These are phyloP conservation scores for Manis pentadactyla DNA, from an alignment of 2,797 vertebrate genomes.

Conservation along the genomic window DNA sequence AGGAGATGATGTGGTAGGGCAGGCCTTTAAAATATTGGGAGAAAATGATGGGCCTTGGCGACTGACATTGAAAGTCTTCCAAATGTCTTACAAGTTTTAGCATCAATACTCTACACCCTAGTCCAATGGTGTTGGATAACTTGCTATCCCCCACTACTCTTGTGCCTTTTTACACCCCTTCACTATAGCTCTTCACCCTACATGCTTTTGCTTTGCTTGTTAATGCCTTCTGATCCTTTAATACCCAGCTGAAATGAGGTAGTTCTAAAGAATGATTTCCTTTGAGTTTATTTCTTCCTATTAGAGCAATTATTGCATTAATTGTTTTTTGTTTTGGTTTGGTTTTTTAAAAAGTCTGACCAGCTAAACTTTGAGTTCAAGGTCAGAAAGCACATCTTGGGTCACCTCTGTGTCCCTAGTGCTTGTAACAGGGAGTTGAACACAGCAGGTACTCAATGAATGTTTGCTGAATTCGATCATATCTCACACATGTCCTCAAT, in stretches of 20 bases:
- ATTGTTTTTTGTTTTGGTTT: not conserved
- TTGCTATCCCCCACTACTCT: not conserved
- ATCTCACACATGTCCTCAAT: conserved; percentile 11
- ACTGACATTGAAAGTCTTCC: conserved; percentile 29
- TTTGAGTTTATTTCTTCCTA: conserved; percentile 20
- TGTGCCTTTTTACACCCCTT: not conserved
- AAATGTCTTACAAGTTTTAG: conserved; percentile 46
- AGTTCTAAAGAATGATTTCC: not conserved
- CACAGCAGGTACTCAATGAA: not conserved
- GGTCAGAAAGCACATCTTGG: conserved; percentile 10
- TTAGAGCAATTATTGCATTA: conserved; percentile 26
- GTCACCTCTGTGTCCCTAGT: conserved; percentile 16
- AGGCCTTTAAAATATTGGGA: conserved; percentile 45
- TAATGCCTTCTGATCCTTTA: not conserved
- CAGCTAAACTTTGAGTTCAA: conserved; percentile 30
- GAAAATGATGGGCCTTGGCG: conserved; percentile 32
- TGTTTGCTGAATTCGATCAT: conserved; percentile 16
- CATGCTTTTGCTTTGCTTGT: not conserved
- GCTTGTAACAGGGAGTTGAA: not conserved
- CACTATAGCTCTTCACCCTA: conserved; percentile 14
- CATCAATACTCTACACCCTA: not conserved
- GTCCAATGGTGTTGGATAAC: not conserved
- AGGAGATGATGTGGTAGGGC: not conserved
- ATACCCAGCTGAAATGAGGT: conserved; percentile 18
- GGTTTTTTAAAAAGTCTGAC: conserved; percentile 11